A percentile compares a stretch with the other conserved stretches of the same genome.
These are phyloP conservation scores for Tragelaphus imberbis DNA, from an alignment of 2,113 vertebrate genomes.

Conservation along the genomic window DNA sequence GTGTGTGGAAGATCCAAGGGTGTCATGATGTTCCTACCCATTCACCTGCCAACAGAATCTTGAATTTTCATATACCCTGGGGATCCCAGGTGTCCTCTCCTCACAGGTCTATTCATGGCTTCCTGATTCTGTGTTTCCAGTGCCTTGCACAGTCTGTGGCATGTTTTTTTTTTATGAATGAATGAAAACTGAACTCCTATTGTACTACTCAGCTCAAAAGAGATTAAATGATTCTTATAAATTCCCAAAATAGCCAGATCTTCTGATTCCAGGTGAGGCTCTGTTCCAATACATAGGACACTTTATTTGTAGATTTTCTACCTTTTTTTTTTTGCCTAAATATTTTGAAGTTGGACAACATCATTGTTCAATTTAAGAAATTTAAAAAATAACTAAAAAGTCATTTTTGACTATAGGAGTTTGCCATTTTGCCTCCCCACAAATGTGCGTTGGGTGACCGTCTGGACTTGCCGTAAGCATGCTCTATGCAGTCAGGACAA, in stretches of 20 bases:
- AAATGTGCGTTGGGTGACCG: conserved; percentile 24
- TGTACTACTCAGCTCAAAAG: not conserved
- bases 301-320: not conserved
- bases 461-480: conserved; percentile 59
- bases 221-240: not conserved
- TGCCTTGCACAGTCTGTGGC: not conserved
- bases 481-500: conserved; percentile 57
- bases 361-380: not conserved
- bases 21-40: not conserved
- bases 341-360: not conserved
- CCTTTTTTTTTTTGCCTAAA: not conserved
- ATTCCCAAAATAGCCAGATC: not conserved
- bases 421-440: conserved; percentile 57
- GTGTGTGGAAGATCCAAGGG: not conserved
- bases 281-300: not conserved
- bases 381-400: not conserved
- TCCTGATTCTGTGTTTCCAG: not conserved
- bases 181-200: not conserved
- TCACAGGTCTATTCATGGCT: not conserved
- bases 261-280: not conserved
- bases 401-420: conserved; percentile 52
- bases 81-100: not conserved
- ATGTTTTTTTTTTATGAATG: not conserved
- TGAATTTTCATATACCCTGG: not conserved
- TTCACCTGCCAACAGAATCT: not conserved